Conservation (phyloP, 2,888 invertebrate genomes). For the Hypomecis atomaria region DNA sequence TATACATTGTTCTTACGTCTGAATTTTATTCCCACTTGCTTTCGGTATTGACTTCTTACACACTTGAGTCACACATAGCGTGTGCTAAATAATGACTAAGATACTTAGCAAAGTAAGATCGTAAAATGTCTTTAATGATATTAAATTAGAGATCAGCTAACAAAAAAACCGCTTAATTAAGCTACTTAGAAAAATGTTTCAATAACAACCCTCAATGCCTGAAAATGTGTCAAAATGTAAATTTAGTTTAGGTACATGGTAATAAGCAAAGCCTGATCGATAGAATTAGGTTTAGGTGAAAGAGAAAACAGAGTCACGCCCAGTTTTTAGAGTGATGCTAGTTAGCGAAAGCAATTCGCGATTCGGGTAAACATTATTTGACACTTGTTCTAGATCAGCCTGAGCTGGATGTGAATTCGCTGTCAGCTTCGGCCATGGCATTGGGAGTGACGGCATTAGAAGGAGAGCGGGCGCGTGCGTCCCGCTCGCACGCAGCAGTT, state of each 20-base stretch:
- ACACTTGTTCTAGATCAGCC: constrained; percentile 74
- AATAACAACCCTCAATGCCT: too few species aligned
- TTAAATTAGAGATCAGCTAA: too few species aligned
- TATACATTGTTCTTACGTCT: too few species aligned
- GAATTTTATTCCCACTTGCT: too few species aligned
- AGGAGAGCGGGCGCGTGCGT: constrained; percentile 48
- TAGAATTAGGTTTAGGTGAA: constrained; percentile 22
- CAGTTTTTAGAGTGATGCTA: constrained; percentile 26
- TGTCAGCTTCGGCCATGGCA: constrained; percentile 77
- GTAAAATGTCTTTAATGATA: too few species aligned
- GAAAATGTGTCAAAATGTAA: too few species aligned
- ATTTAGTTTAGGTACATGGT: not conserved
- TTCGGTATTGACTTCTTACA: too few species aligned
- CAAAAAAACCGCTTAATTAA: too few species aligned
- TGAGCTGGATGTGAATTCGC: constrained; percentile 66
- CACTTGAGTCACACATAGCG: too few species aligned
- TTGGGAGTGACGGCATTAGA: constrained; percentile 55
- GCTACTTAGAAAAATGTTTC: too few species aligned
- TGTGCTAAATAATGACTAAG: too few species aligned
- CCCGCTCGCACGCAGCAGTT: constrained; percentile 75
- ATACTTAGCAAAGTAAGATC: too few species aligned
- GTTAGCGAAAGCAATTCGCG: constrained; percentile 49
- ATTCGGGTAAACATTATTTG: constrained; percentile 47
- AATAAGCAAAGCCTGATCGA: constrained; percentile 4
- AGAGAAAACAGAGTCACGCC: constrained; percentile 40